phyloP scores from a whole-genome alignment of 2,113 vertebrate genomes.

The Mus pahari region DNA sequence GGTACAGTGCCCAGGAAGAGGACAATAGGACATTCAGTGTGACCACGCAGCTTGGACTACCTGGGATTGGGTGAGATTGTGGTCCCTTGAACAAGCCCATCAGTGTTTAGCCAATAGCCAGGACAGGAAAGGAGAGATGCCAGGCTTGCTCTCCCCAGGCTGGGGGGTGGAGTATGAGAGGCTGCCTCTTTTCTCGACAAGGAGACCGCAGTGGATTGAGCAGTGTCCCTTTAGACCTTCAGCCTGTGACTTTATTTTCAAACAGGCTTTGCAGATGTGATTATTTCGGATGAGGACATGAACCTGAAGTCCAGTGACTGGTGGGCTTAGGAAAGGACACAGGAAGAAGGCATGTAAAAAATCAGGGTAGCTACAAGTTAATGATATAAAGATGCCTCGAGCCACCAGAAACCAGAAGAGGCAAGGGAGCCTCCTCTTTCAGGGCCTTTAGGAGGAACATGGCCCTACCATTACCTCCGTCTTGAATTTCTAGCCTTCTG shows the following conservation, averaged over 20 bases:
- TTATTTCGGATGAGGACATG: background rate
- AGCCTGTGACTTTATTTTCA: background rate
- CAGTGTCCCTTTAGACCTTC: background rate
- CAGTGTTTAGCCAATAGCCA: background rate
- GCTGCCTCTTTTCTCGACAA: background rate
- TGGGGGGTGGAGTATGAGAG: background rate
- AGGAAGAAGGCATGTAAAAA: background rate
- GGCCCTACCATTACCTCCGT: background rate
- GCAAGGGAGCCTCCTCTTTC: background rate
- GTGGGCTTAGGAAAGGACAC: background rate
- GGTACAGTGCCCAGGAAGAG: background rate
- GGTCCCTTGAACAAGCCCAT: background rate
- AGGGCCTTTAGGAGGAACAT: background rate
- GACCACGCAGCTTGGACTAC: background rate
- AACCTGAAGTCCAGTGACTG: background rate
- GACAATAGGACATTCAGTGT: background rate
- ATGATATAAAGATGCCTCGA: background rate
- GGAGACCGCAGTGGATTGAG: background rate
- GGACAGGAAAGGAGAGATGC: background rate
- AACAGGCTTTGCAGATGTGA: background rate
- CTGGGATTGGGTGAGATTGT: background rate
- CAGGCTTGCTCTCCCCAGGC: background rate
- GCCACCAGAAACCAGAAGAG: background rate
- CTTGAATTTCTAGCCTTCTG: background rate
- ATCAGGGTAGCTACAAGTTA: background rate